Evolutionary conservation across 2,113 vertebrate genomes (phyloP).

Genomic region (Gallinago paraguaiae): DNA sequence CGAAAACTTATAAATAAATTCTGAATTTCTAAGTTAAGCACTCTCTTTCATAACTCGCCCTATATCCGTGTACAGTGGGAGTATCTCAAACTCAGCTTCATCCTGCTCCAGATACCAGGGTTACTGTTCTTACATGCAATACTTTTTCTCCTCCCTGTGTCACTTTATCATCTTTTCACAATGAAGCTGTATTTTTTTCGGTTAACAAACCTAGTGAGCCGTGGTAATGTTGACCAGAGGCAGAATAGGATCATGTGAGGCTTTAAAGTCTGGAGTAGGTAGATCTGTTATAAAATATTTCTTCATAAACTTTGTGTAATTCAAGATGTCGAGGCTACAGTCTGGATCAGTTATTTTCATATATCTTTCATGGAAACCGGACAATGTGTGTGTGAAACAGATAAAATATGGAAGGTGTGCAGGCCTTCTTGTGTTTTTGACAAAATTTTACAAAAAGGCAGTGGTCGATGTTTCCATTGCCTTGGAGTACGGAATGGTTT

Average conservation of each 20-base stretch:
- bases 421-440: background rate
- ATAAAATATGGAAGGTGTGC: background rate
- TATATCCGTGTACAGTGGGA: background rate
- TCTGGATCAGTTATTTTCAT: background rate
- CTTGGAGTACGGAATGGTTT: rapidly evolving
- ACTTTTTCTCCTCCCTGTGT: background rate
- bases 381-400: background rate
- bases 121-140: background rate
- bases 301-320: background rate
- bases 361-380: rapidly evolving
- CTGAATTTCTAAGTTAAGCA: conserved; percentile 46
- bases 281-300: background rate
- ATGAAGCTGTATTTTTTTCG: background rate
- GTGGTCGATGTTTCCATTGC: rapidly evolving
- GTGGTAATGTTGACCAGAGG: rapidly evolving
- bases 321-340: background rate
- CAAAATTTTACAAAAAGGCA: no score
- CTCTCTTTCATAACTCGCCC: background rate
- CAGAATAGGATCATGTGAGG: background rate
- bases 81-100: background rate
- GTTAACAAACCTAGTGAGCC: background rate
- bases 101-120: background rate
- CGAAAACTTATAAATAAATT: conserved; percentile 72
- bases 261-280: background rate
- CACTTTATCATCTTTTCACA: background rate